Evolutionary conservation across 2,888 invertebrate species (phyloP), one percentile per base, ranked within the genome.

Genomic region (Gryllus longicercus): DNA sequence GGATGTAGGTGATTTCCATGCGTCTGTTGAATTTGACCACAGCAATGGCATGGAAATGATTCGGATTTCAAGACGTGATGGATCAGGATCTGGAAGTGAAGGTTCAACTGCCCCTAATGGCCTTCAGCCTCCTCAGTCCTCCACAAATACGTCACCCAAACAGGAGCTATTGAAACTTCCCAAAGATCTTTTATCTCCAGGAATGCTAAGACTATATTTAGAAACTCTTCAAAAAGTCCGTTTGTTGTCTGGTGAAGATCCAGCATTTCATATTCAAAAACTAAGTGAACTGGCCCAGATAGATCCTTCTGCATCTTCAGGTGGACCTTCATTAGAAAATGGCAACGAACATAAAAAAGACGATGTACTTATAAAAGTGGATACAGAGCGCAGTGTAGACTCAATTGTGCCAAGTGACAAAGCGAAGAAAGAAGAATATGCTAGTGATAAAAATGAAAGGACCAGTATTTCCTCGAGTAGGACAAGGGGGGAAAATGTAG

Each of bases 1-100:
- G 21, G 82, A 81, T 50, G 80, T 79, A 11, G 81, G 81, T 12
- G 80, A 82, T 25, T 81, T 81, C 63, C 81, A 79, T 74, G 82
- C 82, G 10, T 51, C 82, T 12, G 82, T 82, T 21, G 82, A 82
- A 78, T 63, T 63, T 63, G 78, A 78, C 12, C 74, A 77, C 50
- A 77, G 50, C 14, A 78, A 51, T 50, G 80, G 81, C 10, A 76
- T 79, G 63, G 81, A 80, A 75, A 80, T 80, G 79, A 80, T 81
- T 51, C 50, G 81, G n/a, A 82, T 82, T 10, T 80, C 82, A 23
- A 78, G 81, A 49, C 74, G 78, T 16, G 80, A 79, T 16, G 21
- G 63, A 4, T 50, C 74, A 11, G 74, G 18, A 21, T 38, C 74
- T 18, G 63, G 16, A 18, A 63, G n/a, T 63, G n/a, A 63, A 5